Conservation (phyloP, 2,113 vertebrate species). For the Poeciliopsis retropinna region DNA sequence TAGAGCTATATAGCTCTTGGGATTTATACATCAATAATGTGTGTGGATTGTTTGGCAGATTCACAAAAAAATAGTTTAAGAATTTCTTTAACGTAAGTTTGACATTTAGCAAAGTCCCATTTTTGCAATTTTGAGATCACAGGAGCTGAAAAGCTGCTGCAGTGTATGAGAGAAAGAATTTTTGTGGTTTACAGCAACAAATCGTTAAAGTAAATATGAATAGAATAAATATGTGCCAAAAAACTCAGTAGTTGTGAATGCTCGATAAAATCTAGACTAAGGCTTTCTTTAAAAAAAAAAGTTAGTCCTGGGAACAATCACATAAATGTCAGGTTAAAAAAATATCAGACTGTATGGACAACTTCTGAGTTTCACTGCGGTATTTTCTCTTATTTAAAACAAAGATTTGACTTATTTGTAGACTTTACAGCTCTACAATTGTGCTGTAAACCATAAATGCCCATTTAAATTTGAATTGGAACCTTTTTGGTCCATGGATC, state of each 20-base stretch:
- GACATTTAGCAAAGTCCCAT: slow-evolving; percentile 10
- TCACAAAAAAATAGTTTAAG: neutral
- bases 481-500: neutral
- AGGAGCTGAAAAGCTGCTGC: neutral
- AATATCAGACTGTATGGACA: neutral
- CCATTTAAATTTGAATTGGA: too few relatives aligned
- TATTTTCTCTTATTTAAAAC: neutral
- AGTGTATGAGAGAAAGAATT: neutral
- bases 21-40: slow-evolving; percentile 7
- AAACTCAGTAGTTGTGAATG: neutral
- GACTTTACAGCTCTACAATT: too few relatives aligned
- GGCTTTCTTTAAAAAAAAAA: neutral
- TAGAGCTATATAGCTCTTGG: neutral
- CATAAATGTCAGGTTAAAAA: neutral
- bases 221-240: neutral
- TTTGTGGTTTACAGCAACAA: neutral
- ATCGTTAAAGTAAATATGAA: neutral
- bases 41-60: neutral
- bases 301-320: neutral
- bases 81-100: neutral
- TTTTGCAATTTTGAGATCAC: slow-evolving; percentile 1
- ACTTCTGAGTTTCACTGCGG: neutral
- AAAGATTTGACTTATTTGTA: neutral
- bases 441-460: neutral
- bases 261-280: neutral